These are phyloP conservation scores for Melopsittacus undulatus DNA, from an alignment of 2,797 vertebrate genomes.

Conservation along the genomic window DNA sequence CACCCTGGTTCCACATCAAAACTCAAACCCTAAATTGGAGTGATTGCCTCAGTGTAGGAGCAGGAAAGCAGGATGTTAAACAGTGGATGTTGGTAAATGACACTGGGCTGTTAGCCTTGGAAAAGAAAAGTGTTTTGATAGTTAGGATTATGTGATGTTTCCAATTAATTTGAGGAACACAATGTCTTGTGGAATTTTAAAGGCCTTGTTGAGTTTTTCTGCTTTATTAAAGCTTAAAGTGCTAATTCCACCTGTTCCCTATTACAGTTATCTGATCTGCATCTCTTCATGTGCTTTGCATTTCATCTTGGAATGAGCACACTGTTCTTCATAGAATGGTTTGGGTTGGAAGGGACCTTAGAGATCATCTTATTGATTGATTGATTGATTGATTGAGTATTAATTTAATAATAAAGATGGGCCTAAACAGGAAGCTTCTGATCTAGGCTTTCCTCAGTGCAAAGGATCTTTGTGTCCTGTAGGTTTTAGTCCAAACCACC, in stretches of 20 bases:
- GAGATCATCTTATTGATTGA: not conserved
- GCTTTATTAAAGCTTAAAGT: not conserved
- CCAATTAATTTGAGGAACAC: not conserved
- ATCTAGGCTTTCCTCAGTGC: not conserved
- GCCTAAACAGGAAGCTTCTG: not conserved
- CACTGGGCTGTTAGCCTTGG: not conserved
- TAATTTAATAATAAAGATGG: not conserved
- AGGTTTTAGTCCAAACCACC: not conserved
- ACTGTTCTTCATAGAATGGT: not conserved
- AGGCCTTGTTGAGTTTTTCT: not conserved
- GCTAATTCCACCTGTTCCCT: not conserved
- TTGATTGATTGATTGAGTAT: not conserved
- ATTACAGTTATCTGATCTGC: conserved; percentile 3
- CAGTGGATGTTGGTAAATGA: not conserved
- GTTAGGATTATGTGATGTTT: not conserved
- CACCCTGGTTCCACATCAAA: not conserved
- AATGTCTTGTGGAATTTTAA: not conserved
- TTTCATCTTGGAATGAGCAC: not conserved
- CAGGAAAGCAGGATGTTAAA: not conserved
- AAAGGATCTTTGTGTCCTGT: not conserved
- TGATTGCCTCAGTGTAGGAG: not conserved
- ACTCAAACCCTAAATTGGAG: not conserved
- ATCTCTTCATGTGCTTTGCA: not conserved
- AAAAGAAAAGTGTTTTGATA: not conserved
- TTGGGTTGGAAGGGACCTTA: not conserved